These are phyloP conservation scores for Pinctada fucata DNA, from an alignment of 2,888 invertebrate species.

Conservation along the genomic window DNA sequence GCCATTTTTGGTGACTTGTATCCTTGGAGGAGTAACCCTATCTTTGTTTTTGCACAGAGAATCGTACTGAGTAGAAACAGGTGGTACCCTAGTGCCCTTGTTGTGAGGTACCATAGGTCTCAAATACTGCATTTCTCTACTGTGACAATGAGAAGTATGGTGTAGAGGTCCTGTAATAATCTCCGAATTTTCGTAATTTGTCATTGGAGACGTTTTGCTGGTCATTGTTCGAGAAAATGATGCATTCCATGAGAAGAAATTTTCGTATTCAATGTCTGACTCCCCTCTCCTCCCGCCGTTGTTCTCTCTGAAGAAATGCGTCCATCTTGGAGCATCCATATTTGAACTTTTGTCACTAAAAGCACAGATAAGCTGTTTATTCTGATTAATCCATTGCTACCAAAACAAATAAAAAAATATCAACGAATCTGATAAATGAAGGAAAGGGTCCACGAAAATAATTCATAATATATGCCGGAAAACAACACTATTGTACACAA, in stretches of 20 bases:
- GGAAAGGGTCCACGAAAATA: too few relatives aligned
- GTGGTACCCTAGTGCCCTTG: background rate
- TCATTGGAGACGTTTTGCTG: background rate
- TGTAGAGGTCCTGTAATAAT: background rate
- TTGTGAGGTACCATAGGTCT: background rate
- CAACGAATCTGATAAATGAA: too few relatives aligned
- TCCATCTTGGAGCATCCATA: background rate
- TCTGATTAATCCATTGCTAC: too few relatives aligned
- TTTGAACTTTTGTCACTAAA: background rate
- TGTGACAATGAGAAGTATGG: background rate
- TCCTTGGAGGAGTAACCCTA: too few relatives aligned
- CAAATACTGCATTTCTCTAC: background rate
- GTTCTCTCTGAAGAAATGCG: background rate
- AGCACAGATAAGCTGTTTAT: too few relatives aligned
- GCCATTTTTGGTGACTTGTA: too few relatives aligned
- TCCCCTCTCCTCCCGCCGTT: background rate
- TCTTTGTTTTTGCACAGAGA: too few relatives aligned
- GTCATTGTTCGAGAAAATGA: background rate
- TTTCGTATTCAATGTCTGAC: background rate
- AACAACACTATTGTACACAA: too few relatives aligned
- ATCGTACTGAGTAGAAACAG: background rate
- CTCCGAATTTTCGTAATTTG: background rate
- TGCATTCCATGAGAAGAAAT: background rate
- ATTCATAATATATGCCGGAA: too few relatives aligned
- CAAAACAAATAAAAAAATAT: too few relatives aligned